Base-by-base conservation (phyloP, 1,140 invertebrate species). In the Helicoverpa zea region DNA sequence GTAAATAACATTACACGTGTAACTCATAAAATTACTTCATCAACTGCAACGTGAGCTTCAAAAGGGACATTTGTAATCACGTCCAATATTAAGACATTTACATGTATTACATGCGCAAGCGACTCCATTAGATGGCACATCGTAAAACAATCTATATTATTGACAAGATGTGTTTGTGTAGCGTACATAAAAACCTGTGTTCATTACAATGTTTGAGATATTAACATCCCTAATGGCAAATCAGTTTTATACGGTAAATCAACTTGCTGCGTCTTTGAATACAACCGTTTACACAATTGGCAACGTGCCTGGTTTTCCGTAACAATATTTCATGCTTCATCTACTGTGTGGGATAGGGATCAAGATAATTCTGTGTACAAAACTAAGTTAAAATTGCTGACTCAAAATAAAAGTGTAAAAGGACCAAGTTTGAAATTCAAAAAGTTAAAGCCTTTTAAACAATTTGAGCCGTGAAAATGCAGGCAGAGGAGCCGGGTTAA, bases 221-320 rank as follows among this genome's bases (percentile, higher is more conserved):
- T 70, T 70, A 70, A 70, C 49, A 70, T 70, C 66, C 49, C 52
- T 43, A 29, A 72, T 72, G 5, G 52, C 16, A 43, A 35, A 43
- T 73, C 43, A 58, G 52, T 73, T 35, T 58, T 56, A 30, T 51
- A 23, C 52, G 70, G 51, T 73, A 75, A 75, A 75, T 75, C 73
- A 75, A 59, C 11, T 61, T 16, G 16, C 9, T 51, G 16, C 29
- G 58, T 75, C 73, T 75, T 51, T 61, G 56, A 75, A 75, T 75
- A 49, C 23, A 47, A 61, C n/a, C 30, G 56, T 59, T 75, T 75
- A 61, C 30, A 47, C 72, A 11, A 29, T 75, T 75, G 73, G 73
- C 73, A 61, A 23, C 58, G 73, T 75, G 73, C 73, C 73, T 75
- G 35, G 29, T 43, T 74, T 61, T 75, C 35, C 56, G 70, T 49